phyloP scores from a whole-genome alignment of 2,888 invertebrate genomes.

The Desoria tigrina region DNA sequence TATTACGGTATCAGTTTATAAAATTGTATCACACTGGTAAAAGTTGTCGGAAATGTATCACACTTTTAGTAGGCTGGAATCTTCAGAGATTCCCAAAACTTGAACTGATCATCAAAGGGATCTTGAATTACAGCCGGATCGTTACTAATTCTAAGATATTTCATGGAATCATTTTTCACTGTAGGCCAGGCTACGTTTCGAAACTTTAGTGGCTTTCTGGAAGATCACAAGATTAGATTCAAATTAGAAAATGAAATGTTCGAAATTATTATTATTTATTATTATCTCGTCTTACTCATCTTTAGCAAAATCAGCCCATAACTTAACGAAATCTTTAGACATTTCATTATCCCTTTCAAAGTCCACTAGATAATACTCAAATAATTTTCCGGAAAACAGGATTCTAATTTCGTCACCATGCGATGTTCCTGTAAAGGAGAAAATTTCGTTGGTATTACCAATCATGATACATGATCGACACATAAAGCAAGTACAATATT shows the following conservation, averaged over 20 bases:
- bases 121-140: slow-evolving; percentile 39
- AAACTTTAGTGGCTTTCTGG: slow-evolving; percentile 30
- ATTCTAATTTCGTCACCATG: slow-evolving; percentile 5
- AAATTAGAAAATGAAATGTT: not conserved
- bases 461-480: no score
- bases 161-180: slow-evolving; percentile 11
- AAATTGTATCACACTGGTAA: no score
- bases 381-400: not conserved
- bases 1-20: no score
- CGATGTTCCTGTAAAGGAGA: not conserved
- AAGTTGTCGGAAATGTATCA: no score
- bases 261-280: not conserved
- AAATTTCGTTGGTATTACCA: no score
- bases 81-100: no score
- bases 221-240: slow-evolving; percentile 10
- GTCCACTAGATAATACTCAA: no score
- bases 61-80: no score
- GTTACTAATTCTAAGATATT: slow-evolving; percentile 33
- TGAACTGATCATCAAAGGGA: slow-evolving; percentile 25
- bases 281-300: slow-evolving; percentile 40
- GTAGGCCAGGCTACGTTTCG: slow-evolving; percentile 32
- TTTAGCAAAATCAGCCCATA: slow-evolving; percentile 38
- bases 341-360: slow-evolving; percentile 37
- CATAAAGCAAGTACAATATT: no score
- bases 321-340: slow-evolving; percentile 34